Evolutionary conservation across 2,888 invertebrate genomes (phyloP), one percentile per base, ranked within the genome.

Genomic region (Amphipyra tragopoginis): DNA sequence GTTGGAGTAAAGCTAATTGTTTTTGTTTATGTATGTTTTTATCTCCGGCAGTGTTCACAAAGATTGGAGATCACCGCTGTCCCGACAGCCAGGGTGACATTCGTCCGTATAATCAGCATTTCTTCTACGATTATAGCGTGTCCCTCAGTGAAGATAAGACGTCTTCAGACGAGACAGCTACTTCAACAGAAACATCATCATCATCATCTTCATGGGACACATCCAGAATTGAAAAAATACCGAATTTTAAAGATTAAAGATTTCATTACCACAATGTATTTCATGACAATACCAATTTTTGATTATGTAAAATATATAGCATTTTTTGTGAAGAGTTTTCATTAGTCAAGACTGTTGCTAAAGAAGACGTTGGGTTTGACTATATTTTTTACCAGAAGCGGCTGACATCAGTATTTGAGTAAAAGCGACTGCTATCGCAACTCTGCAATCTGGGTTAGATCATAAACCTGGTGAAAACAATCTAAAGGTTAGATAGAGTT

Each of bases 81-180:
- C 44, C 73, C n/a, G n/a, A n/a, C 0, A 83, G 91, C 71, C 80
- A 75, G 81, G 0, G 43, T 33, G 0, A 33, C 45, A 47, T 64
- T 3, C 60, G 8, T 0, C 68, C 67, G 0, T 82, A 85, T 42
- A 93, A 90, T 0, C 75, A 84, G 0, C 92, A 93, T 66, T 93
- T 93, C 83, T 92, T 94, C 77, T 94, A 94, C 79, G 92, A 93
- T 44, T 93, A 93, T 81, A 66, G 66, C 0, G 92, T 83, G 4
- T 0, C 0, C 0, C 14, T 90, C n/a, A 78, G 77, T 0, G 82
- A 65, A 0, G 87, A 86, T 0, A 40, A 43, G 9, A 56, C 80
- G 2, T 4, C 14, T 0, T 7, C 70, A 0, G 5, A 1, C 33
- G 54, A 43, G 5, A 51, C 33, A 5, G n/a, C 4, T 0, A 5